Conservation (phyloP, 2,113 vertebrate genomes). For the Acrocephalus kingi region DNA sequence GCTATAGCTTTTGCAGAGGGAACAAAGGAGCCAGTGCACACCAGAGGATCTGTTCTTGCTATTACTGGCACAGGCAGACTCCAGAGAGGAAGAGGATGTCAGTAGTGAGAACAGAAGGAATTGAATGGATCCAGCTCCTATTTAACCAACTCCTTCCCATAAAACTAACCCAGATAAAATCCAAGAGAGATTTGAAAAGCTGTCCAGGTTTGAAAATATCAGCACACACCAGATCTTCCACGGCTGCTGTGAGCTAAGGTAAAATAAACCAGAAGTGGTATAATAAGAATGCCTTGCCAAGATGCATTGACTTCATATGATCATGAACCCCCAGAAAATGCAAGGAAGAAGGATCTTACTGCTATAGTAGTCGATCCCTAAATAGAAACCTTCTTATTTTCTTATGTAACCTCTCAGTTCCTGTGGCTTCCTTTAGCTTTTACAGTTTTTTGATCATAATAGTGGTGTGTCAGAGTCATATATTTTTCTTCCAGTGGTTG, state of each 20-base stretch:
- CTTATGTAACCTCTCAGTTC: not conserved
- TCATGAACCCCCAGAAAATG: not conserved
- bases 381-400: not conserved
- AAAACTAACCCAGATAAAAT: not conserved
- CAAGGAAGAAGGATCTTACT: not conserved
- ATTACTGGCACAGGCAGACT: conserved; percentile 26
- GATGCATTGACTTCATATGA: not conserved
- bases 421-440: not conserved
- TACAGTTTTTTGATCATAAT: not conserved
- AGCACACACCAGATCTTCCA: not conserved
- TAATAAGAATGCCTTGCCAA: not conserved
- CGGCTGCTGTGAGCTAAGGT: not conserved
- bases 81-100: conserved; percentile 14
- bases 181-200: not conserved
- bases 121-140: not conserved
- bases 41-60: not conserved
- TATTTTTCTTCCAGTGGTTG: not conserved
- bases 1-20: not conserved
- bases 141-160: conserved; percentile 6
- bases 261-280: not conserved
- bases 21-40: not conserved
- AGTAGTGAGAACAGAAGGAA: not conserved
- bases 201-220: not conserved
- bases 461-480: not conserved
- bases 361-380: not conserved